These are phyloP conservation scores for Druon quercuslanigerum DNA, from an alignment of 1,140 invertebrate genomes.

Conservation along the genomic window DNA sequence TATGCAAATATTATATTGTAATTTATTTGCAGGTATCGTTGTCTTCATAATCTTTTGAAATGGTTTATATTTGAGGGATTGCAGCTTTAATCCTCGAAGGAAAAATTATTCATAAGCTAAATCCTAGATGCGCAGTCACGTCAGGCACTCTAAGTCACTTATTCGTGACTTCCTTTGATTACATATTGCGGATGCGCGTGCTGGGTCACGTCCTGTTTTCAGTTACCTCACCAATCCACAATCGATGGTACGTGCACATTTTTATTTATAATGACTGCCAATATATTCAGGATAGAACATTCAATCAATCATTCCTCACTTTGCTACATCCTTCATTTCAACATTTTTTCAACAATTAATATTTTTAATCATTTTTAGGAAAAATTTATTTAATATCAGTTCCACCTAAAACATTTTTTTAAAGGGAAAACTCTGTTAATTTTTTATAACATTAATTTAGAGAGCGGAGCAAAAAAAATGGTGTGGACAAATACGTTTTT, in stretches of 20 bases:
- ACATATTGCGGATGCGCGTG: conserved; percentile 67
- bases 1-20: neutral
- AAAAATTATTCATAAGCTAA: conserved; percentile 40
- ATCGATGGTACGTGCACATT: conserved; percentile 41
- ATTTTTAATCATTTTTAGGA: too few relatives aligned
- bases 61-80: conserved; percentile 19
- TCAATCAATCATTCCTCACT: too few relatives aligned
- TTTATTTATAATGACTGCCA: neutral
- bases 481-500: too few relatives aligned
- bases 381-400: too few relatives aligned
- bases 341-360: too few relatives aligned
- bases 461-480: too few relatives aligned
- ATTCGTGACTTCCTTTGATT: conserved; percentile 69
- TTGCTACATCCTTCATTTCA: too few relatives aligned
- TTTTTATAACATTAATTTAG: too few relatives aligned
- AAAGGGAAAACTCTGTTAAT: too few relatives aligned
- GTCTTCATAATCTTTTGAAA: neutral
- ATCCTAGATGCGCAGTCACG: conserved; percentile 60
- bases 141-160: conserved; percentile 62
- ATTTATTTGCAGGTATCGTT: conserved; percentile 15
- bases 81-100: conserved; percentile 11
- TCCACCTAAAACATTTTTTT: too few relatives aligned
- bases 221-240: conserved; percentile 59
- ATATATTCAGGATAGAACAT: neutral
- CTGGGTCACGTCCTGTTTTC: conserved; percentile 69